phyloP scores from a whole-genome alignment of 2,113 vertebrate species.

The Candoia aspera region DNA sequence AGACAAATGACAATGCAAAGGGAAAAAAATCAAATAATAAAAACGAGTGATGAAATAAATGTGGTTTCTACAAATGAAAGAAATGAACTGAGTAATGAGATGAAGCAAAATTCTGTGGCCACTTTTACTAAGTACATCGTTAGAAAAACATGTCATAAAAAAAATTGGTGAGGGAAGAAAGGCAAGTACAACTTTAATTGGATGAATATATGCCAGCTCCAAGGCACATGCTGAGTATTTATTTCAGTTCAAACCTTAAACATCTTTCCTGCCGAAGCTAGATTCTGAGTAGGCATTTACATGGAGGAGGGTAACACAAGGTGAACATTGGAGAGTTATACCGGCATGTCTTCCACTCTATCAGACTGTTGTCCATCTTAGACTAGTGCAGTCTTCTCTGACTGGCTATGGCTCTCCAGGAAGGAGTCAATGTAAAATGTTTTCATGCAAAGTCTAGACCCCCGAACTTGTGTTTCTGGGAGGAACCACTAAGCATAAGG shows the following conservation, averaged over 20 bases:
- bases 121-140: not conserved
- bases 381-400: not conserved
- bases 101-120: not conserved
- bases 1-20: not conserved
- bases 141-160: not conserved
- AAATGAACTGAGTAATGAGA: not conserved
- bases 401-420: not conserved
- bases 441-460: not conserved
- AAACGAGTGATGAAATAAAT: not conserved
- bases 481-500: not conserved
- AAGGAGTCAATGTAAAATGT: not conserved
- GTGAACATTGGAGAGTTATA: not conserved
- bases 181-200: not conserved
- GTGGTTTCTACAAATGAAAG: not conserved
- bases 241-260: not conserved
- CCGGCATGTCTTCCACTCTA: not conserved
- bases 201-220: not conserved
- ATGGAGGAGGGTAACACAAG: not conserved
- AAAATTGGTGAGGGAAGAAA: not conserved
- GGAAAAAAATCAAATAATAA: not conserved
- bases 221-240: not conserved
- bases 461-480: not conserved
- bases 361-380: not conserved
- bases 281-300: not conserved
- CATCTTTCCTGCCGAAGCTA: no score